Conservation (phyloP, 2,888 invertebrate genomes). For the Mimumesa dahlbomi region DNA sequence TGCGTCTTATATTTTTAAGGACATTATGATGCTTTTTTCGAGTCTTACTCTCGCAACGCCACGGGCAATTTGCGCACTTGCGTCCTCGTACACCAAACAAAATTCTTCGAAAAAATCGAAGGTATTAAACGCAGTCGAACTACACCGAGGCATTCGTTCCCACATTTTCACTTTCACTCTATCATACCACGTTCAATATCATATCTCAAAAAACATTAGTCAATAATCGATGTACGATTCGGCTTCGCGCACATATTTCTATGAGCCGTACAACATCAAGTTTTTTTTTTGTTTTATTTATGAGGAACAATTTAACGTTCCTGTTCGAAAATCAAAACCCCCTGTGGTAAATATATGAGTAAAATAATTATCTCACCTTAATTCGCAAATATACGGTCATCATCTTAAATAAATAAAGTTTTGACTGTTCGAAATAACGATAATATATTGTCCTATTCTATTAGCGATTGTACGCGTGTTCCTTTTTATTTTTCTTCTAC, state of each 20-base stretch:
- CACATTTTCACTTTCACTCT: constrained; percentile 46
- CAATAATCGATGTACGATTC: constrained; percentile 54
- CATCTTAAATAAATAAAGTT: constrained; percentile 66
- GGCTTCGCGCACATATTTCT: constrained; percentile 31
- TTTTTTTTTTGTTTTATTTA: constrained; percentile 3
- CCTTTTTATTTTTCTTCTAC: background rate
- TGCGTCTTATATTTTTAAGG: constrained; percentile 61
- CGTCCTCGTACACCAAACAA: constrained; percentile 48
- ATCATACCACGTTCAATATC: constrained; percentile 48
- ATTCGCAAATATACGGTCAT: constrained; percentile 55
- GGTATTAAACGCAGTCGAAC: constrained; percentile 47
- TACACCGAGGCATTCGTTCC: constrained; percentile 39
- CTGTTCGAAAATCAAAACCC: constrained; percentile 65
- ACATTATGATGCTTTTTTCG: constrained; percentile 54
- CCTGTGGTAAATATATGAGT: constrained; percentile 66
- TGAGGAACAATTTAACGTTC: constrained; percentile 30
- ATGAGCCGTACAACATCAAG: constrained; percentile 48
- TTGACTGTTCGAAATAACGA: constrained; percentile 60
- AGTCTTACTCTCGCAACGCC: constrained; percentile 49
- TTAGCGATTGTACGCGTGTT: constrained; percentile 40
- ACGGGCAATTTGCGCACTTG: constrained; percentile 32
- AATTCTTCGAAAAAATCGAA: constrained; percentile 46
- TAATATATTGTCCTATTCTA: constrained; percentile 64
- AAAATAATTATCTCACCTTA: constrained; percentile 61
- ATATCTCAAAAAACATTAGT: constrained; percentile 50